Base-by-base conservation (phyloP, 1,140 invertebrate species). In the Akabosia matsudoensis region DNA sequence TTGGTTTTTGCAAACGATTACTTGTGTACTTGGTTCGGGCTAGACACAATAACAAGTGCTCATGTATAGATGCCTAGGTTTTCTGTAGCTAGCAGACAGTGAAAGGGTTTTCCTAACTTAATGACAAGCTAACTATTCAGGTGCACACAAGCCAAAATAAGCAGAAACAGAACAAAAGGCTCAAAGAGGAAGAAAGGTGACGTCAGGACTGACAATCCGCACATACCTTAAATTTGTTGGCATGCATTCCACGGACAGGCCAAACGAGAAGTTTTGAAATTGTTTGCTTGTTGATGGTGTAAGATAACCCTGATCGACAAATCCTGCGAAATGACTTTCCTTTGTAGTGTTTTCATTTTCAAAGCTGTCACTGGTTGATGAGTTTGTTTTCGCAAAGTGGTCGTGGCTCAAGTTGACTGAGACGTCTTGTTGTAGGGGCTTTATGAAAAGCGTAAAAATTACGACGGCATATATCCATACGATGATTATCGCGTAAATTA, bases 161-260 rank as follows among this genome's bases (percentile, higher is more conserved):
- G n/a, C n/a, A n/a, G n/a, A n/a, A n/a, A n/a, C n/a, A n/a, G 37
- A 45, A 18, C 37, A 18, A 10, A 7, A 18, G 18, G 37, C 18
- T 7, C 37, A 45, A 45, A 10, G 37, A 18, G 18, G 18, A 10
- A 22, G 10, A 24, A 56, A n/a, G n/a, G 24, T 56, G 54, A 56
- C 54, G 54, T 56, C 54, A 56, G n/a, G n/a, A n/a, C 37, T 13
- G 10, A 56, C 24, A 3, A 56, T 13, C 7, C 54, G 3, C 54
- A 56, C 54, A 67, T 67, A 67, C 61, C 61, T 28, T 4, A 67
- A 67, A 31, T 67, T 67, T 30, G 61, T 67, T 67, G 61, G 61
- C 61, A 67, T 13, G 22, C 61, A 67, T 67, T 67, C 61, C 61
- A 67, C 22, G 7, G 26, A 67, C 61, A 67, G 30, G 1, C 61